Percentiles rank a stretch among this genome's conserved stretches.
These are phyloP conservation scores for Blennius ocellaris DNA, from an alignment of 2,113 vertebrate genomes.

Conservation along the genomic window DNA sequence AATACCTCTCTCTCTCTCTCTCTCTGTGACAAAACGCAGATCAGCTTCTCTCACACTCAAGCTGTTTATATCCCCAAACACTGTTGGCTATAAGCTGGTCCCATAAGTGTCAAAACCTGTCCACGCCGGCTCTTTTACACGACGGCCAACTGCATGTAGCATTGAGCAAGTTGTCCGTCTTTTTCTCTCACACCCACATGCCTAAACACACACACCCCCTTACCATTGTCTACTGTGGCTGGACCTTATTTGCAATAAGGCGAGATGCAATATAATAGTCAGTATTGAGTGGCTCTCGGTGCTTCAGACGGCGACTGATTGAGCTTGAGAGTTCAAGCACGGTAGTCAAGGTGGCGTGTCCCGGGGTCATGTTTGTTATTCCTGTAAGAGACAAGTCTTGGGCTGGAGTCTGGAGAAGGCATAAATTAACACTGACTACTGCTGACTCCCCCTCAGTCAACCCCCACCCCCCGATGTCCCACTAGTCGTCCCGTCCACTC, in stretches of 20 bases:
- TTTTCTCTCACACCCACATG: constrained; percentile 36
- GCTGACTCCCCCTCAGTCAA: constrained; percentile 22
- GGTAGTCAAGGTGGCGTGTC: constrained; percentile 80
- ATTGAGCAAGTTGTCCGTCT: constrained; percentile 47
- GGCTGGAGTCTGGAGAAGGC: constrained; percentile 75
- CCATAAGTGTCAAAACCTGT: constrained; percentile 75
- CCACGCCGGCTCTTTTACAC: constrained; percentile 67
- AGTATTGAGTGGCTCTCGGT: constrained; percentile 72
- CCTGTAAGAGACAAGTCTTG: constrained; percentile 76
- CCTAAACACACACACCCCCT: constrained; percentile 67
- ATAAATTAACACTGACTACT: constrained; percentile 83
- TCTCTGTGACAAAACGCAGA: constrained; percentile 75
- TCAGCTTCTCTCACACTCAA: constrained; percentile 69
- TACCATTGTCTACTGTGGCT: constrained; percentile 72
- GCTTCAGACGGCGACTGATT: constrained; percentile 70
- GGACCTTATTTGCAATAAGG: constrained; percentile 43
- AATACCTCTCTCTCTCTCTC: constrained; percentile 59
- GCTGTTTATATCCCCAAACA: constrained; percentile 77
- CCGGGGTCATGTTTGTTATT: constrained; percentile 85
- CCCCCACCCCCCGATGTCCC: constrained; percentile 35
- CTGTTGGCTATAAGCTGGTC: constrained; percentile 65
- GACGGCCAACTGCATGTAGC: constrained; percentile 62
- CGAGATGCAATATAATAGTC: constrained; percentile 72
- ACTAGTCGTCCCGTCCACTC: constrained; percentile 70
- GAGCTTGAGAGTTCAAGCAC: constrained; percentile 77